Evolutionary conservation across 2,888 invertebrate species (phyloP), one percentile per base, ranked within the genome.

Genomic region (Drosophila demipolita): DNA sequence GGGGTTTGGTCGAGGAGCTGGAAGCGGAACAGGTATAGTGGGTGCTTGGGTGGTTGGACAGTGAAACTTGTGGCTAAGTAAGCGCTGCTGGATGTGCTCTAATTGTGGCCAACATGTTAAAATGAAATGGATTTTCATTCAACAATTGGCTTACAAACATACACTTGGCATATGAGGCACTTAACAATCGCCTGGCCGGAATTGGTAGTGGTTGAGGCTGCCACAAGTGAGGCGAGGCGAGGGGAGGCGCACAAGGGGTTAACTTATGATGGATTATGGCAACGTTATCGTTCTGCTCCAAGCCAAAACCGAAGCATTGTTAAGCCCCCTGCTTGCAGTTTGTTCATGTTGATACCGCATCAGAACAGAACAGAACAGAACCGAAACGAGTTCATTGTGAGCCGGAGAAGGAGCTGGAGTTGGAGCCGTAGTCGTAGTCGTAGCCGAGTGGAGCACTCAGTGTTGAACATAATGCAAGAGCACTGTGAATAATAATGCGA

Each of bases 91-190:
- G 88, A 70, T 87, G 82, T 82, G 88, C 87, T 90, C 91, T 91
- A 91, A 92, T 91, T 91, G 91, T 91, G 92, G 90, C 73, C 91
- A 90, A 82, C 91, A 91, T 89, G 92, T 91, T 91, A 91, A 91
- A 91, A 91, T 91, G 87, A 89, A 90, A 91, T 91, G 91, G 91
- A 89, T 92, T 92, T 91, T 87, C 90, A 89, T 82, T 91, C 91
- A 88, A 80, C 89, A 88, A 88, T 88, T 91, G 91, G 87, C 84
- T 80, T 71, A 64, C 73, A 71, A 66, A 64, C 66, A 75, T 67
- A 66, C 72, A 69, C 64, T 49, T 26, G 42, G 45, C 4, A n/a
- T 45, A 11, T 38, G 48, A 42, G 32, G 11, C 53, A 38, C 61
- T n/a, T 50, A 72, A 82, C 78, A 78, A 78, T 77, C 55, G 82